A percentile compares a stretch with the other conserved stretches of the same genome.
These are phyloP conservation scores for Callosobruchus maculatus DNA, from an alignment of 2,888 invertebrate species.

Conservation along the genomic window DNA sequence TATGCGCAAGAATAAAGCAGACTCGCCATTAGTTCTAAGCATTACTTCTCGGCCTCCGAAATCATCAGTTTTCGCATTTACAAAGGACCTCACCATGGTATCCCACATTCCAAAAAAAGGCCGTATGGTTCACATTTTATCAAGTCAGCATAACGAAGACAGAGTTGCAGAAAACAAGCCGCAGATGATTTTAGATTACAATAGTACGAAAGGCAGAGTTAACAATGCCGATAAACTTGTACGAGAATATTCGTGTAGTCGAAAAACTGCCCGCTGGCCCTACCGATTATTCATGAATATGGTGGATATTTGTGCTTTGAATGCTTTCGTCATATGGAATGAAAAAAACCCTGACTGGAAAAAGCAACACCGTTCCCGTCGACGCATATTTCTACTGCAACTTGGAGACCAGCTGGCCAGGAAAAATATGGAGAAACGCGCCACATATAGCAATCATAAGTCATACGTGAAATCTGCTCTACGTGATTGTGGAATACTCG, in stretches of 20 bases:
- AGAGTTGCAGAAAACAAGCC: conserved; percentile 7
- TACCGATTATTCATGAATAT: conserved; percentile 9
- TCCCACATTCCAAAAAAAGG: conserved; percentile 16
- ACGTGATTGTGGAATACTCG: conserved; percentile 10
- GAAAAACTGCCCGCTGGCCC: conserved; percentile 14
- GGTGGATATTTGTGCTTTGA: conserved; percentile 9
- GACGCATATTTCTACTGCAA: conserved; percentile 3
- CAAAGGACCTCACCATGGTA: conserved; percentile 11
- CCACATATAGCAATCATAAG: conserved; percentile 7
- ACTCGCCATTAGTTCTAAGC: conserved; percentile 9
- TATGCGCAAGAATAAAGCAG: conserved; percentile 13
- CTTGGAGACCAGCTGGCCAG: conserved; percentile 7
- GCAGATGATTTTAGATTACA: conserved; percentile 15
- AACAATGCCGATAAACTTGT: conserved; percentile 13
- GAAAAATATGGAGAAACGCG: conserved; percentile 7
- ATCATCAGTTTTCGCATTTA: conserved; percentile 7
- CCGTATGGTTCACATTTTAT: conserved; percentile 15
- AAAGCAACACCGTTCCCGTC: not conserved
- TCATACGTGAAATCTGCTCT: conserved; percentile 7
- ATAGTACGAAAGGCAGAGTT: conserved; percentile 13
- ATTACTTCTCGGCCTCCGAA: conserved; percentile 5
- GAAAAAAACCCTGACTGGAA: conserved; percentile 9
- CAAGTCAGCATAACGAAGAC: conserved; percentile 13
- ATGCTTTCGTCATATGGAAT: conserved; percentile 3
- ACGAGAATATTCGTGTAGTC: conserved; percentile 11